Base-by-base conservation (phyloP, 2,888 invertebrate species). In the Congeria kusceri region DNA sequence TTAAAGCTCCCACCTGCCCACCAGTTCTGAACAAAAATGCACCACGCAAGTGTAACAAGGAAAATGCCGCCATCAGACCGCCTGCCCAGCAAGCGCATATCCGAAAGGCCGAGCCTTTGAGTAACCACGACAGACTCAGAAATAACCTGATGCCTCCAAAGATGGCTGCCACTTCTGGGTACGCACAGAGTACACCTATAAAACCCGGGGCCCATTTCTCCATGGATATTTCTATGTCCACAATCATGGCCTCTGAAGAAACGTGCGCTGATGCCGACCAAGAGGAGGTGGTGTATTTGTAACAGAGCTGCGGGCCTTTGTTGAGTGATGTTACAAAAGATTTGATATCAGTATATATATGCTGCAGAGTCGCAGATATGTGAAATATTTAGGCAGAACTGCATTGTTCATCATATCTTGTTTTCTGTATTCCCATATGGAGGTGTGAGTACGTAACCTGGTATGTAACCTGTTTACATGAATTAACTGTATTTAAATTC, bases 141-240 rank as follows among this genome's bases (percentile, higher is more conserved):
- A 20, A 25, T 18, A 20, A 20, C n/a, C 25, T 53, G 5, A 53
- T 53, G 53, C 39, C 39, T 11, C n/a, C 20, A 20, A 53, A 53
- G 20, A 1, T 20, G 11, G 53, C 23, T 23, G 53, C 18, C 18
- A 53, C 23, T 15, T 25, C 53, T 5, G 25, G 25, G 25, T 53
- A 53, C n/a, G 53, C 53, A 53, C 53, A 53, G 53, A 53, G 53
- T 53, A 53, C 53, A 7, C 53, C 53, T 53, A 53, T 11, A 53
- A 53, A n/a, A 53, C 53, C 53, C n/a, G 53, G 53, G 53, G 20
- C 53, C 5, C 20, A 53, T 20, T 25, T 53, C 25, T 20, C 53
- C 13, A 53, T 53, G 53, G 53, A 53, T 25, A 25, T 53, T 20
- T 53, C 53, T 23, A 53, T 53, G 53, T 53, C 53, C 11, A 53